Conservation (phyloP, 2,113 vertebrate species). For the Elaphurus davidianus region DNA sequence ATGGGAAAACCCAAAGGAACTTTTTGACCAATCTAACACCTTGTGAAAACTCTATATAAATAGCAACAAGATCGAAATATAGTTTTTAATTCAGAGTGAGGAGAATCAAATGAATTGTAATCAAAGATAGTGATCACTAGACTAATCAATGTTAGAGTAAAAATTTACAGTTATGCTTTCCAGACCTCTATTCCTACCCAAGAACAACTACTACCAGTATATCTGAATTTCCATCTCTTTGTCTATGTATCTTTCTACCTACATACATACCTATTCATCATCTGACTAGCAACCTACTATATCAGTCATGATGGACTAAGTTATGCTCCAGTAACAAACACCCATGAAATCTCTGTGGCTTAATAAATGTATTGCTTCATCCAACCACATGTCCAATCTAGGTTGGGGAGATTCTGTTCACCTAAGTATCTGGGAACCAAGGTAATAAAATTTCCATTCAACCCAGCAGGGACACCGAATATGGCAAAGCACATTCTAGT, state of each 20-base stretch:
- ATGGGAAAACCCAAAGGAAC: not conserved
- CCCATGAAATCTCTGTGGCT: not conserved
- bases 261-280: not conserved
- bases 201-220: not conserved
- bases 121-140: not conserved
- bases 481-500: not conserved
- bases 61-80: not conserved
- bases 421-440: not conserved
- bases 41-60: not conserved
- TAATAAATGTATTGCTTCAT: not conserved
- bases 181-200: not conserved
- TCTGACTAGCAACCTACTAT: not conserved
- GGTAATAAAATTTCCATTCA: not conserved
- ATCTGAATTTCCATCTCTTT: not conserved
- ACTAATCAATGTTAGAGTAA: not conserved
- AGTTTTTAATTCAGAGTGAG: not conserved
- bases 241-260: not conserved
- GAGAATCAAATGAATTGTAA: not conserved
- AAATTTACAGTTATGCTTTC: not conserved
- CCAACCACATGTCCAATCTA: not conserved
- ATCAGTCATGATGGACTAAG: not conserved
- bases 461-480: not conserved
- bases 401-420: not conserved
- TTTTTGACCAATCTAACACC: not conserved
- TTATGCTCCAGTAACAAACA: not conserved